Evolutionary conservation across 1,140 invertebrate species (phyloP).

Genomic region (Trialeurodes vaporariorum): DNA sequence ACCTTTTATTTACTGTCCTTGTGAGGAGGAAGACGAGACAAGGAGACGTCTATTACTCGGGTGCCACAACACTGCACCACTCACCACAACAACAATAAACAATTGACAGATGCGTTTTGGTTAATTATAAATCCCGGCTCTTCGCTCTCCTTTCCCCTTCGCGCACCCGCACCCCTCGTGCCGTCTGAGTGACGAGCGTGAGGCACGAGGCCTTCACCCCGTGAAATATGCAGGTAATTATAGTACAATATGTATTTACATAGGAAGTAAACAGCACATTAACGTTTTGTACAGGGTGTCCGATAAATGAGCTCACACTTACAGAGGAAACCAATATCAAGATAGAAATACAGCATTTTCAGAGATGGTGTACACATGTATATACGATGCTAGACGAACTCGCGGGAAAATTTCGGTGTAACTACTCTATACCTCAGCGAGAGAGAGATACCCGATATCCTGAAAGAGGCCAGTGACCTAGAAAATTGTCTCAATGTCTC

Average conservation of each 20-base stretch:
- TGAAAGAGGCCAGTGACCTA: no score
- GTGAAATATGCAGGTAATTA: neutral
- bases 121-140: neutral
- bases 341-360: no score
- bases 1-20: neutral
- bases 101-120: neutral
- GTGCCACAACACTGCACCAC: no score
- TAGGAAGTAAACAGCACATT: neutral
- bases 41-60: neutral
- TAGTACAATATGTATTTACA: neutral
- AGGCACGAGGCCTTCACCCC: neutral
- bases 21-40: neutral
- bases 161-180: neutral
- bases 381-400: no score
- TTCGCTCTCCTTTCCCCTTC: no score
- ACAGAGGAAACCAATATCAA: no score
- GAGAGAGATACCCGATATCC: no score
- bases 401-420: no score
- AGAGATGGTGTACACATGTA: no score
- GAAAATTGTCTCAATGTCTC: no score
- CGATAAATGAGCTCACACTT: neutral
- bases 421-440: no score
- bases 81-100: conserved; percentile 1
- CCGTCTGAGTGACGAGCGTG: no score
- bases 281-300: neutral